These are phyloP conservation scores for Uromys caudimaculatus DNA, from an alignment of 2,797 vertebrate species.

Conservation along the genomic window DNA sequence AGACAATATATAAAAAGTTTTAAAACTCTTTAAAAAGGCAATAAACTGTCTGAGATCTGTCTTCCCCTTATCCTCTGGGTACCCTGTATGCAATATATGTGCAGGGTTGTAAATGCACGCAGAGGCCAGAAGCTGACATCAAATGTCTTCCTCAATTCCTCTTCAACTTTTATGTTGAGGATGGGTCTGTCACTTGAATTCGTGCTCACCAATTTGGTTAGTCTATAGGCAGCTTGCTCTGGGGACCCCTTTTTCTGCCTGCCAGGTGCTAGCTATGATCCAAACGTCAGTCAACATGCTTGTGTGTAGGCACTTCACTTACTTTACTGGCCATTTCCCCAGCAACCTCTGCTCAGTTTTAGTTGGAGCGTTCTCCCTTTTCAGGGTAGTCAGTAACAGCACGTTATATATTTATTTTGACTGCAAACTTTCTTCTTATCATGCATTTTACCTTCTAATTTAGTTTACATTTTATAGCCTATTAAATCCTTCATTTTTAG, in stretches of 20 bases:
- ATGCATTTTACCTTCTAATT: constrained; percentile 57
- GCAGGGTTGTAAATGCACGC: background rate
- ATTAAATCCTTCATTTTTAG: constrained; percentile 27
- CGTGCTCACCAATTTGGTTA: background rate
- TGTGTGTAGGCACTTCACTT: too few species aligned
- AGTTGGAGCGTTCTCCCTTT: background rate
- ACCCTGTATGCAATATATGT: too few species aligned
- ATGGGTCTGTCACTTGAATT: background rate
- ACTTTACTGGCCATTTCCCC: background rate
- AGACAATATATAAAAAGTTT: background rate
- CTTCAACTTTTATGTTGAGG: background rate
- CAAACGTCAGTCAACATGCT: background rate
- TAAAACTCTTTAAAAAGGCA: background rate
- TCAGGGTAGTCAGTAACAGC: background rate
- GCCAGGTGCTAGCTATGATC: too few species aligned
- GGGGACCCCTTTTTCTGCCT: background rate
- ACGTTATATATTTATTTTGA: background rate
- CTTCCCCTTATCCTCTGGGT: background rate
- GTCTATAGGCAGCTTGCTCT: background rate
- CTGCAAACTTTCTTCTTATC: constrained; percentile 6
- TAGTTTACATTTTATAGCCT: constrained; percentile 29
- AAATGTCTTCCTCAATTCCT: background rate
- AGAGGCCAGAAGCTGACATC: background rate
- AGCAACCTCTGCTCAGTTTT: background rate
- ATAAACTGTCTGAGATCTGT: background rate